Conservation (phyloP, 2,797 vertebrate species). For the Enteromius argenteus region DNA sequence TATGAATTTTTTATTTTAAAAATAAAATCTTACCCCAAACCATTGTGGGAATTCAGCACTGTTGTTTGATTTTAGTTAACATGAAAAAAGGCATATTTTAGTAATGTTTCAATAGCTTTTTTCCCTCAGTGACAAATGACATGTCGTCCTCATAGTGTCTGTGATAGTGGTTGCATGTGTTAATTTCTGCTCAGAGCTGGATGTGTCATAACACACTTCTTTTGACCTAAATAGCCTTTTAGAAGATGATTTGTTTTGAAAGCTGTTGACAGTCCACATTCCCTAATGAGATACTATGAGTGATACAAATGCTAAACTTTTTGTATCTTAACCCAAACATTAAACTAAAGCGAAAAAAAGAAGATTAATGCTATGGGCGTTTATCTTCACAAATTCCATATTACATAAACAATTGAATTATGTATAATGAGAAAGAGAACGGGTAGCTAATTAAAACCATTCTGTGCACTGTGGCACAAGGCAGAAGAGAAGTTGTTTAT, state of each 20-base stretch:
- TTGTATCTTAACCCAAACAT: neutral
- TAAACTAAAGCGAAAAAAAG: neutral
- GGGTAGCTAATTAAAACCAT: neutral
- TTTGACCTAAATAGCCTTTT: conserved; percentile 1
- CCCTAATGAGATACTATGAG: neutral
- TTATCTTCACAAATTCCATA: neutral
- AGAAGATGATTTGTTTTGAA: neutral
- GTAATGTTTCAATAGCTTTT: neutral
- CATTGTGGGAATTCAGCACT: neutral
- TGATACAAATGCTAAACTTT: neutral
- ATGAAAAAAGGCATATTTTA: neutral
- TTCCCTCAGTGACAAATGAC: neutral
- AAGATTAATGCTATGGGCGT: neutral
- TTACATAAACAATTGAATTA: neutral
- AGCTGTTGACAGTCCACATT: neutral
- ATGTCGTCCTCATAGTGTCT: neutral
- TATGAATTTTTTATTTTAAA: neutral
- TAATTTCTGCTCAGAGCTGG: neutral
- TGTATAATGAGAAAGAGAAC: neutral
- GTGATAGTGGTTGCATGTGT: neutral
- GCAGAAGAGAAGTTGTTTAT: neutral
- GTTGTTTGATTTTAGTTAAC: neutral
- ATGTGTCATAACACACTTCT: neutral
- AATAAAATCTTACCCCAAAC: neutral
- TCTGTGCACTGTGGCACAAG: neutral